Evolutionary conservation across 2,888 invertebrate genomes (phyloP).

Genomic region (Carterocephalus palaemon): DNA sequence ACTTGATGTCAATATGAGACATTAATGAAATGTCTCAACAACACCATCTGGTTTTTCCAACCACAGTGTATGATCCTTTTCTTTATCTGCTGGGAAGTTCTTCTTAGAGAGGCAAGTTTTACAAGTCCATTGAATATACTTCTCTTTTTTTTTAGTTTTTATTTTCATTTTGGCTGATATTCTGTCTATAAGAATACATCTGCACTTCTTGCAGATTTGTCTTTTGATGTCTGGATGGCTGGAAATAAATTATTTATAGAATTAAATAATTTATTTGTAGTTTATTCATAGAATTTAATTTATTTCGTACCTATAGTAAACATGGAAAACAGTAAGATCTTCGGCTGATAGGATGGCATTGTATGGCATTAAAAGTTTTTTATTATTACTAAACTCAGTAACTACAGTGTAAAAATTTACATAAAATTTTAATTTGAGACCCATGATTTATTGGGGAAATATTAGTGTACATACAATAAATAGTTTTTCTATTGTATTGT

Average conservation of each 20-base stretch:
- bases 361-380: no score
- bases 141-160: conserved; percentile 60
- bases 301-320: no score
- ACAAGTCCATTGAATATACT: conserved; percentile 70
- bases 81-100: conserved; percentile 45
- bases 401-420: no score
- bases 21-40: conserved; percentile 43
- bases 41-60: conserved; percentile 71
- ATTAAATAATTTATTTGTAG: conserved; percentile 6
- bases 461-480: no score
- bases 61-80: conserved; percentile 72
- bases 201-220: conserved; percentile 79
- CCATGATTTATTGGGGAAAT: no score
- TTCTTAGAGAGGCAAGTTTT: conserved; percentile 49
- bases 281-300: not conserved
- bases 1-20: no score
- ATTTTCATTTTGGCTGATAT: conserved; percentile 73
- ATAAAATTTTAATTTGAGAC: no score
- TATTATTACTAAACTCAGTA: no score
- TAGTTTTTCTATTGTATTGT: no score
- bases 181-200: conserved; percentile 71
- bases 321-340: no score
- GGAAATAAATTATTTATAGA: conserved; percentile 35
- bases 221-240: conserved; percentile 81
- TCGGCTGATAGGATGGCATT: no score